Percentiles rank a stretch among this genome's conserved stretches.
These are phyloP conservation scores for Buphagus erythrorhynchus DNA, from an alignment of 2,797 vertebrate genomes.

Conservation along the genomic window DNA sequence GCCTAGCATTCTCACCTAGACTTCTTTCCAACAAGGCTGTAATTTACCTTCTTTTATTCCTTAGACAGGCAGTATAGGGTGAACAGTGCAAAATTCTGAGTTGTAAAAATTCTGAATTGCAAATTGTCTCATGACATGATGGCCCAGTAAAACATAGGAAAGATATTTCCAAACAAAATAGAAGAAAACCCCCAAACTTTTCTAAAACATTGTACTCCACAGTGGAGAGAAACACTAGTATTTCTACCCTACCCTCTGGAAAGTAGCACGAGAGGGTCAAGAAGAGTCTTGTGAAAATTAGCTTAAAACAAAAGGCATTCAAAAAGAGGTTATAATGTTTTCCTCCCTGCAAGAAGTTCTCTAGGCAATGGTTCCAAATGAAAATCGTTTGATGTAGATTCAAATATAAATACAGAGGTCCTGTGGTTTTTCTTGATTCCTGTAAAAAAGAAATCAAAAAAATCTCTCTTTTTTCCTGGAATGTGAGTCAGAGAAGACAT, in stretches of 20 bases:
- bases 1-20: background rate
- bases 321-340: slow-evolving; percentile 45
- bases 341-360: slow-evolving; percentile 38
- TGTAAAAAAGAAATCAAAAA: slow-evolving; percentile 53
- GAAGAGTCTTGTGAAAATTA: slow-evolving; percentile 34
- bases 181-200: background rate
- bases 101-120: background rate
- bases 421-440: slow-evolving; percentile 70
- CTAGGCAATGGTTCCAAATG: slow-evolving; percentile 51
- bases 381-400: slow-evolving; percentile 68
- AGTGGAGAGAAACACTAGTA: background rate
- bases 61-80: background rate
- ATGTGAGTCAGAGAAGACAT: slow-evolving; percentile 68
- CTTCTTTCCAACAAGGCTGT: background rate
- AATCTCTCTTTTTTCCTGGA: slow-evolving; percentile 65
- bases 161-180: background rate
- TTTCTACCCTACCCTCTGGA: background rate
- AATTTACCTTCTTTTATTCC: background rate
- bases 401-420: slow-evolving; percentile 74
- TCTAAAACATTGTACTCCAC: background rate
- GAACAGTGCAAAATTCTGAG: background rate
- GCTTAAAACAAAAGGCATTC: slow-evolving; percentile 54
- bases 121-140: background rate
- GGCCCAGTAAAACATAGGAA: background rate
- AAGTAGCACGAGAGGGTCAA: slow-evolving; percentile 11